A percentile compares a stretch with the other conserved stretches of the same genome.
Conservation (phyloP, 2,888 invertebrate genomes). For the Boloria euphrosyne region DNA sequence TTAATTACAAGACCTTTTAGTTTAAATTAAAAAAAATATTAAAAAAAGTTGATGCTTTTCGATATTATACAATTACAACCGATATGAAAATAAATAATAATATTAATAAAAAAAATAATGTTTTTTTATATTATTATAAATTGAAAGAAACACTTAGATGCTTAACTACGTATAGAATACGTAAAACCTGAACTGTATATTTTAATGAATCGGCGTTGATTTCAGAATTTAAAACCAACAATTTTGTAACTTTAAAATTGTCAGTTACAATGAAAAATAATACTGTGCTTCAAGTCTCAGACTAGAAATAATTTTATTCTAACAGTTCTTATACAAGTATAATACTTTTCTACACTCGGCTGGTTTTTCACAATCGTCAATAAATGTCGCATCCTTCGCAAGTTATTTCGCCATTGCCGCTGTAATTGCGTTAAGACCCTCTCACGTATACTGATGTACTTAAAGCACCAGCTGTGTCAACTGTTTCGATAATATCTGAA, state of each 20-base stretch:
- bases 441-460: slow-evolving; percentile 29
- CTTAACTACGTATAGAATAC: too few species aligned
- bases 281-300: background rate
- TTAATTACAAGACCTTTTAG: background rate
- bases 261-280: too few species aligned
- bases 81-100: too few species aligned
- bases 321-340: slow-evolving; percentile 15
- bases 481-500: slow-evolving; percentile 29
- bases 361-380: slow-evolving; percentile 29
- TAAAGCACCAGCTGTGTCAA: slow-evolving; percentile 29
- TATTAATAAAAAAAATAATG: too few species aligned
- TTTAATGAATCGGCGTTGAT: too few species aligned
- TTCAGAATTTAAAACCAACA: too few species aligned
- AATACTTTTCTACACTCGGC: slow-evolving; percentile 24
- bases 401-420: slow-evolving; percentile 31
- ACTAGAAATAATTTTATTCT: background rate
- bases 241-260: too few species aligned
- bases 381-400: slow-evolving; percentile 27
- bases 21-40: background rate
- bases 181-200: too few species aligned
- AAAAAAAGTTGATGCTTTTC: background rate
- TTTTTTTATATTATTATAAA: too few species aligned
- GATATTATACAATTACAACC: too few species aligned
- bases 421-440: slow-evolving; percentile 35
- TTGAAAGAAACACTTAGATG: too few species aligned